Conservation (phyloP, 2,888 invertebrate genomes). For the Morinoia aosen region DNA sequence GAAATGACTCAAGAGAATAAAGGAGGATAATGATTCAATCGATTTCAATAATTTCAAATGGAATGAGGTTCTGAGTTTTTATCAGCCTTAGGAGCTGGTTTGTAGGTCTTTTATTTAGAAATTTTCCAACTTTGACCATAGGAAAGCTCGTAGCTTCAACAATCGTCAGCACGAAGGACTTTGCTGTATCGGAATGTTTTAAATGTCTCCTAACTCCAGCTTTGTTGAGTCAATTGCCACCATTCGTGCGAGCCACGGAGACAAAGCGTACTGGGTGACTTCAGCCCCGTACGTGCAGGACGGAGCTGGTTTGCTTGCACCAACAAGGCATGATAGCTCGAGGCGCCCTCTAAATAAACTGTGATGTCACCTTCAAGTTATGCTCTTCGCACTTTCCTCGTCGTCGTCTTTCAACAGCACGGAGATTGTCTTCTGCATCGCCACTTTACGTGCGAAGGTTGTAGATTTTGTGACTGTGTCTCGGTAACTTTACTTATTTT, state of each 20-base stretch:
- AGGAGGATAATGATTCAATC: no score
- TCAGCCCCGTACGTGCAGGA: neutral
- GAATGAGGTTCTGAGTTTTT: no score
- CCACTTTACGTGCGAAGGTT: neutral
- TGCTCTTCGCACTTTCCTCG: neutral
- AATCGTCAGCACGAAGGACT: neutral
- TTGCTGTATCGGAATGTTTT: neutral
- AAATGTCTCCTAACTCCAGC: neutral
- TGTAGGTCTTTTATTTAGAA: neutral
- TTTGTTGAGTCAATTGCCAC: neutral
- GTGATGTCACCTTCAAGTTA: neutral
- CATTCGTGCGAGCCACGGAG: neutral
- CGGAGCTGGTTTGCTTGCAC: neutral
- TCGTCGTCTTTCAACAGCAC: neutral
- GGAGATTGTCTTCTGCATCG: neutral
- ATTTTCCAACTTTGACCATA: neutral
- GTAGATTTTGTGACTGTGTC: neutral
- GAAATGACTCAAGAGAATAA: no score
- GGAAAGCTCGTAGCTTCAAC: neutral
- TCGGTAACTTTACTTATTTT: neutral
- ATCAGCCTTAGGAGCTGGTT: no score
- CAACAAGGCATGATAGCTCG: neutral
- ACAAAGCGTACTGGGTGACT: neutral
- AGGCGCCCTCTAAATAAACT: neutral
- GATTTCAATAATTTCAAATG: no score